These are phyloP conservation scores for Progne subis DNA, from an alignment of 2,113 vertebrate genomes.

Conservation along the genomic window DNA sequence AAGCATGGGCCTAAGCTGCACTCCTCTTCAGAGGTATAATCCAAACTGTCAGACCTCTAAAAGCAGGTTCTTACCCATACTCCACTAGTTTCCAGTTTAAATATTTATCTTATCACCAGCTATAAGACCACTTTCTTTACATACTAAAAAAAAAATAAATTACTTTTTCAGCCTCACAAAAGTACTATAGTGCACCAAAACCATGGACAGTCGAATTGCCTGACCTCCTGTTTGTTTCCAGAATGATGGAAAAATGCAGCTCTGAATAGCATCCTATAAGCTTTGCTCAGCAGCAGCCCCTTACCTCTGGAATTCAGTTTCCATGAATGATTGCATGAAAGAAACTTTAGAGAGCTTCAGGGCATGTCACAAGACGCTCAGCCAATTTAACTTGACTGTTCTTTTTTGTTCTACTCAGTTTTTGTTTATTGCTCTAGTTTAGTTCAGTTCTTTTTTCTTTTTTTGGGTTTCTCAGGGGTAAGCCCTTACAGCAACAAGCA, in stretches of 20 bases:
- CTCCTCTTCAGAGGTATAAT: not conserved
- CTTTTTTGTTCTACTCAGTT: not conserved
- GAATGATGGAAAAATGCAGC: not conserved
- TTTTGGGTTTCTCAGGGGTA: not conserved
- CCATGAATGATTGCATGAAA: not conserved
- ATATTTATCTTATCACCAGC: not conserved
- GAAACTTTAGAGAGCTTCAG: not conserved
- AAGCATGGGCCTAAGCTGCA: not conserved
- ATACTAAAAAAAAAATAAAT: not conserved
- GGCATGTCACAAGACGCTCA: not conserved
- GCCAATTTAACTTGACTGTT: not conserved
- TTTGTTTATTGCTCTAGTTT: conserved; percentile 8
- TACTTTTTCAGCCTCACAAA: not conserved
- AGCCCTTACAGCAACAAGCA: not conserved
- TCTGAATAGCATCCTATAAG: not conserved
- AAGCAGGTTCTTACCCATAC: not conserved
- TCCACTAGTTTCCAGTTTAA: not conserved
- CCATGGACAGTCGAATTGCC: accelerated
- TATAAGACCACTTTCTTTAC: not conserved
- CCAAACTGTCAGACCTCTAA: not conserved
- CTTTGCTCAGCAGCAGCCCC: not conserved
- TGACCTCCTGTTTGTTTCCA: not conserved
- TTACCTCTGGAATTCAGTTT: not conserved
- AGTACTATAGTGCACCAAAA: not conserved
- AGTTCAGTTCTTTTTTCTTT: not conserved